A percentile compares a stretch with the other conserved stretches of the same genome.
phyloP scores from a whole-genome alignment of 1,140 invertebrate species.

The Teleogryllus occipitalis region DNA sequence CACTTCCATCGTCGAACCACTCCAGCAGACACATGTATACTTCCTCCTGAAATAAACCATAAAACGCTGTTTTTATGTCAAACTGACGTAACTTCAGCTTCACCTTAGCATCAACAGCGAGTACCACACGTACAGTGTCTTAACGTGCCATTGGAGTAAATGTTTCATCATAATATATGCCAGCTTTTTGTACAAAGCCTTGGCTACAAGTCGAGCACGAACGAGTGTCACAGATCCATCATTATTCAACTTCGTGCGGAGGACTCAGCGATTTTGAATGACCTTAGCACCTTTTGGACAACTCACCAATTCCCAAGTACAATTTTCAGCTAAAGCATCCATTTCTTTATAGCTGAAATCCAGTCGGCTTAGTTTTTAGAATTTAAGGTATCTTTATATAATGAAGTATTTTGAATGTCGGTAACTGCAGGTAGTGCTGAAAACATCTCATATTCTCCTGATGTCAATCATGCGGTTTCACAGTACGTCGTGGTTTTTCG shows the following conservation, averaged over 20 bases:
- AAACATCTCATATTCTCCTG: neutral
- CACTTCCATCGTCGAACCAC: no score
- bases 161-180: neutral
- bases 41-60: no score
- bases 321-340: neutral
- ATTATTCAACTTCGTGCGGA: neutral
- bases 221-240: no score
- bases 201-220: neutral
- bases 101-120: no score
- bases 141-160: slow-evolving; percentile 1
- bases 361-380: neutral
- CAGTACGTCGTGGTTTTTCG: no score
- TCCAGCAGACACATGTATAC: no score
- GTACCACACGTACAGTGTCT: neutral
- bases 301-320: neutral
- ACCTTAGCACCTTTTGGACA: neutral
- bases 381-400: neutral
- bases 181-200: neutral
- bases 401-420: neutral
- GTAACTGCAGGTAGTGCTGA: neutral
- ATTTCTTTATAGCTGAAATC: slow-evolving; percentile 6
- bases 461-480: no score
- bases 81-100: no score
- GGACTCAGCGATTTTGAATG: neutral
- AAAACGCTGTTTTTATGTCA: no score